Percentiles rank a stretch among this genome's conserved stretches.
These are phyloP conservation scores for Mugil cephalus DNA, from an alignment of 2,113 vertebrate genomes.

Conservation along the genomic window DNA sequence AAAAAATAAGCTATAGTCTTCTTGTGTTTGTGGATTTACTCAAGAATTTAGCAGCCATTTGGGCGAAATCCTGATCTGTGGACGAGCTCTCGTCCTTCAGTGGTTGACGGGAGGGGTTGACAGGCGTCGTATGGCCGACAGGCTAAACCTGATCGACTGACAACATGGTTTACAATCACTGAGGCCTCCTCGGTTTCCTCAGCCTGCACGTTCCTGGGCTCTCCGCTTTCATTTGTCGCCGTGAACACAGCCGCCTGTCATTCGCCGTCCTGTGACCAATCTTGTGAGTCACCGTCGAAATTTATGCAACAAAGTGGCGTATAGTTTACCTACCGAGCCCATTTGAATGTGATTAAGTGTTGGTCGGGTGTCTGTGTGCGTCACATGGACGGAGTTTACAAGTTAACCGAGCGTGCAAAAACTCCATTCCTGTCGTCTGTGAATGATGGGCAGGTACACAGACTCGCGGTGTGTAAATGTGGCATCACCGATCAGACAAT, in stretches of 20 bases:
- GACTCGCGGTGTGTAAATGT: too few species aligned
- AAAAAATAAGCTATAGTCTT: too few species aligned
- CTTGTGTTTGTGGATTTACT: too few species aligned
- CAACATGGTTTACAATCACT: slow-evolving; percentile 38
- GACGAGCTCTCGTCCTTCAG: background rate
- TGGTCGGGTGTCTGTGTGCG: background rate
- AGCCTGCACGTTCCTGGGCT: slow-evolving; percentile 9
- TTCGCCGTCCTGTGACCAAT: slow-evolving; percentile 12
- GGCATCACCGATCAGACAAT: too few species aligned
- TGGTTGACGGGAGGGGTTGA: slow-evolving; percentile 9
- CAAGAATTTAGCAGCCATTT: too few species aligned
- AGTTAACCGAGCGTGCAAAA: too few species aligned
- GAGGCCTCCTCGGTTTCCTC: slow-evolving; percentile 2
- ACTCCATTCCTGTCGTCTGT: too few species aligned
- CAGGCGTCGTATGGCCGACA: slow-evolving; percentile 31
- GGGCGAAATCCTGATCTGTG: too few species aligned
- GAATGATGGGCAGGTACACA: too few species aligned
- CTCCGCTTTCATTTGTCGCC: slow-evolving; percentile 49
- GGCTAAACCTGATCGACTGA: slow-evolving; percentile 62
- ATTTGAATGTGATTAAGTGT: background rate
- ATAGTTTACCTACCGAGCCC: background rate
- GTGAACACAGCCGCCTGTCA: slow-evolving; percentile 19
- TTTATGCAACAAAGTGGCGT: background rate
- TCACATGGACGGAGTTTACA: background rate
- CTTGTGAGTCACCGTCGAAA: slow-evolving; percentile 24